Base-by-base conservation (phyloP, 23 tunicate species). In the Diplosoma virens region DNA sequence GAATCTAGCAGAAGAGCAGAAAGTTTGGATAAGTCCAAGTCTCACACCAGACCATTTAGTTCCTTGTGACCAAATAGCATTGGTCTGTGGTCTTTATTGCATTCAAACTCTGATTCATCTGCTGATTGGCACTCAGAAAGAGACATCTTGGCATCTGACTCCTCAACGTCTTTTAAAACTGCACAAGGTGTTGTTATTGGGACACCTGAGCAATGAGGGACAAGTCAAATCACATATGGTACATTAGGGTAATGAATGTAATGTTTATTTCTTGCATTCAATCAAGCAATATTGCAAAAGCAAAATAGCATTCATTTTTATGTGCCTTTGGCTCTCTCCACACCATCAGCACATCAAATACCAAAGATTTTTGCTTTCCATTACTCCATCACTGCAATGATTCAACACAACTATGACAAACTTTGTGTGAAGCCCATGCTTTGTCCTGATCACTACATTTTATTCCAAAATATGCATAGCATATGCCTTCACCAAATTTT, bases 351-450 rank as follows among this genome's bases (percentile, higher is more conserved):
- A 63, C n/a, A 16, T 6, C 70, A 63, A 63, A 63, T 63, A 35
- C 35, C 70, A 26, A 63, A 28, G 20, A 7, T 63, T 63, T 63
- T 30, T 63, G 70, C 16, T 63, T 63, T 63, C 70, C 70, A 63
- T 4, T 63, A 35, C 70, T 63, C 70, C 70, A 63, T 63, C 36
- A 16, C 5, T 6, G 35, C 70, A 63, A 63, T 25, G 70, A 63
- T 63, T 28, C 35, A 25, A 37, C 75, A 68, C 53, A 37, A 27
- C 27, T 37, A 36, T 56, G 75, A 68, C 75, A 68, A 9, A 68
- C 75, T 68, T 68, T 46, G 67, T 74, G 79, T 37, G 79, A 67
- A 37, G 67, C 79, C 79, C 66, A 74, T 74, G 79, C 21, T 54
- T 74, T 74, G 79, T 74, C 79, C 37, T 74, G 79, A 28, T 37